phyloP scores from a whole-genome alignment of 2,888 invertebrate species.

The Phorcus lineatus region DNA sequence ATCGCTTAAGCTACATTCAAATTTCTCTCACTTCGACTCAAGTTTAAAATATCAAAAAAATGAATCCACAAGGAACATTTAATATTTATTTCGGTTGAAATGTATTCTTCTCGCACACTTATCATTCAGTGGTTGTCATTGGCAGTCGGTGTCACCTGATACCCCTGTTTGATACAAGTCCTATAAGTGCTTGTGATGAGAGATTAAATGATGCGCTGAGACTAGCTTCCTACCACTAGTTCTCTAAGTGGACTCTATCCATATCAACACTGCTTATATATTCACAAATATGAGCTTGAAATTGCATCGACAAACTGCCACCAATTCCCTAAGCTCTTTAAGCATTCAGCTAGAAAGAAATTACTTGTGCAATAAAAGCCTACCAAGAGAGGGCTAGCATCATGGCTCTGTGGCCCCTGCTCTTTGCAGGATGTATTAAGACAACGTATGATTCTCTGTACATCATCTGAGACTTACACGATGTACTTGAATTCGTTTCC shows the following conservation, averaged over 20 bases:
- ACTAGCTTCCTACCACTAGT: neutral
- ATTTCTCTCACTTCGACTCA: too few relatives aligned
- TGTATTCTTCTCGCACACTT: too few relatives aligned
- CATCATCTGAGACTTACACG: neutral
- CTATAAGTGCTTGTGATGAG: neutral
- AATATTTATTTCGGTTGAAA: too few relatives aligned
- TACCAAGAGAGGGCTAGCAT: neutral
- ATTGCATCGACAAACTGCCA: constrained; percentile 15
- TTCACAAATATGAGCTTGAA: constrained; percentile 21
- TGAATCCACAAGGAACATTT: too few relatives aligned
- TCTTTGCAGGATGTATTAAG: constrained; percentile 14
- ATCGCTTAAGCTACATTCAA: too few relatives aligned
- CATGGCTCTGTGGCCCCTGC: neutral
- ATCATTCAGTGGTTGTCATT: too few relatives aligned
- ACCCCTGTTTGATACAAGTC: neutral
- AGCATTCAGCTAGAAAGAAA: constrained; percentile 19
- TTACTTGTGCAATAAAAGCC: constrained; percentile 25
- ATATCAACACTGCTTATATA: constrained; percentile 12
- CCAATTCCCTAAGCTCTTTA: constrained; percentile 21
- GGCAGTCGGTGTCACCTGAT: too few relatives aligned
- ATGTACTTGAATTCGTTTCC: constrained; percentile 16
- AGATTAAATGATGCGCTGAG: neutral
- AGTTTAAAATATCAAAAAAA: too few relatives aligned
- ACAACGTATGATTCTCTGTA: constrained; percentile 7
- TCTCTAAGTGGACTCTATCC: neutral